These are phyloP conservation scores for Cyclopterus lumpus DNA, from an alignment of 2,797 vertebrate species.

Conservation along the genomic window DNA sequence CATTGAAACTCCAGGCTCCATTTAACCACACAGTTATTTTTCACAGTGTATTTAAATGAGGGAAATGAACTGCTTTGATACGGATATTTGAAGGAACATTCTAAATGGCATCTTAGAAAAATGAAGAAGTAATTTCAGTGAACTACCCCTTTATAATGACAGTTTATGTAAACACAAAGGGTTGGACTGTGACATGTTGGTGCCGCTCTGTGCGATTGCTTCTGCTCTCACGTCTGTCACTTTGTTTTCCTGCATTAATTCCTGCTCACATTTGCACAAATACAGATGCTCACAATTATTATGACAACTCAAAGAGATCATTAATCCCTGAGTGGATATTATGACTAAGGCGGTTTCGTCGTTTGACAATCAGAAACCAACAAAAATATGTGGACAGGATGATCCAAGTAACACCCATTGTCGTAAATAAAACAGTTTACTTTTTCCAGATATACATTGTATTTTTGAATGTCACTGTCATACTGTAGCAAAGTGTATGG, in stretches of 20 bases:
- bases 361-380: constrained; percentile 40
- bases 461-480: constrained; percentile 56
- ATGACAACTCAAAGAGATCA: constrained; percentile 12
- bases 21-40: background rate
- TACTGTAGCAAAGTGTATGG: constrained; percentile 43
- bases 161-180: constrained; percentile 2
- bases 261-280: constrained; percentile 26
- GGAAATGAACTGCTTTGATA: background rate
- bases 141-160: background rate
- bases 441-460: constrained; percentile 44
- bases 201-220: constrained; percentile 3
- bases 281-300: constrained; percentile 11
- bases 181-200: background rate
- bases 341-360: background rate
- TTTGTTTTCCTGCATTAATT: constrained; percentile 26
- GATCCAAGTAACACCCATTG: constrained; percentile 11
- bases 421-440: background rate
- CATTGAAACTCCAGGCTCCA: background rate
- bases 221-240: constrained; percentile 33
- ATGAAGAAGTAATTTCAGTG: background rate
- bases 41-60: background rate
- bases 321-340: constrained; percentile 14
- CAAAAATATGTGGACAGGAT: constrained; percentile 26
- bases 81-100: background rate
- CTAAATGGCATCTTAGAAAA: background rate